Base-by-base conservation (phyloP, 2,113 vertebrate genomes). In the Charadrius vociferus region DNA sequence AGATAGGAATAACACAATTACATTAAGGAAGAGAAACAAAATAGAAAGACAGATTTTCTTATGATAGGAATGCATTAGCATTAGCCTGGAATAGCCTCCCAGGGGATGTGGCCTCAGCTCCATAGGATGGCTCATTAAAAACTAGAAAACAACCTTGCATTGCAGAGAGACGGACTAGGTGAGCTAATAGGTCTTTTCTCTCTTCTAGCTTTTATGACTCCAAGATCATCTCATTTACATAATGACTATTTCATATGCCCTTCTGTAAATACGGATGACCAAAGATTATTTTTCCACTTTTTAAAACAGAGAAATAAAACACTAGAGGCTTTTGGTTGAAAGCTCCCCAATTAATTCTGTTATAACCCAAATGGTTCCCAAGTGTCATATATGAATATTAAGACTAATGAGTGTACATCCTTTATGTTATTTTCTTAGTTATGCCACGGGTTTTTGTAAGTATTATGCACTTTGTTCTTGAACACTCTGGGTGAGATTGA, bases 61-160 rank as follows among this genome's bases (percentile, higher is more conserved):
- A 61, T 55, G 34, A 65, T 79, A 79, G 81, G 79, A 93, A 95
- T 67, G 78, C 70, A 96, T 96, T 73, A 94, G 72, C 85, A 95
- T 93, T 88, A 95, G 55, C 27, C 62, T 93, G 73, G 81, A 93
- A 91, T 30, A 93, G 80, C 66, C 56, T 97, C 88, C 88, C 94
- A 87, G 66, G 77, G 91, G 91, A 97, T 68, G 73, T 87, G 91
- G 89, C 93, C 86, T 92, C 72, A 78, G 90, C 67, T 88, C 87
- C 74, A 81, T 34, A 90, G 91, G 79, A 49, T 92, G 52, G 65
- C 94, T 97, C 96, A 96, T 97, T 97, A 97, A 96, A 95, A 95
- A 53, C 77, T 81, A 84, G 73, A 95, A 94, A 97, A 97, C 94
- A 97, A 90, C 77, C 93, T 61, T 84, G 83, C 5, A 21, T 50